Evolutionary conservation across 2,797 vertebrate species (phyloP), one percentile per base, ranked within the genome.

Genomic region (Thunnus albacares): DNA sequence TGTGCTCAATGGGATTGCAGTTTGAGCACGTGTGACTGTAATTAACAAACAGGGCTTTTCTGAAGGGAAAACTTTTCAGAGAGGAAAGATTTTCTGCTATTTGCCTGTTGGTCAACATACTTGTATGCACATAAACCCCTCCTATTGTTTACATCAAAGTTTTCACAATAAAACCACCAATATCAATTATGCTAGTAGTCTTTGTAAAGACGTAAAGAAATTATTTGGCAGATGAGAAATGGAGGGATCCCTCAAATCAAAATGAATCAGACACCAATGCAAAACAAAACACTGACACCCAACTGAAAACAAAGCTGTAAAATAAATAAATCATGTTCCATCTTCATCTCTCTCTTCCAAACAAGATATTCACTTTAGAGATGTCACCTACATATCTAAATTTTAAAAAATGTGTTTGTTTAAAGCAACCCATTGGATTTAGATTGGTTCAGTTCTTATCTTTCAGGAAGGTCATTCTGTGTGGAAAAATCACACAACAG

Each of bases 11-110:
- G 58, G 61, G 78, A 61, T 38, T 67, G 57, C 58, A 77, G 53
- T 55, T n/a, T 13, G 59, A 71, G n/a, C 13, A 26, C 20, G 15
- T 73, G 67, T 88, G 83, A 83, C 52, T 75, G 52, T 63, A 75
- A 83, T 77, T 59, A 38, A 41, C 47, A 67, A 60, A 17, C 5
- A 18, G 6, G 20, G 24, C 33, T 72, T 70, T 52, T 45, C 41
- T 28, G 30, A 6, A 41, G 53, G 20, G 3, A 62, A 73, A 33
- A 38, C 47, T 11, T 56, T 26, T 65, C 20, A 24, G 26, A 47
- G 13, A n/a, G 17, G 15, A 38, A 62, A 22, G 33, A 35, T 10
- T 26, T 58, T 49, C n/a, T 22, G 22, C 38, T 38, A 38, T 20
- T 20, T 30, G n/a, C 59, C 43, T 49, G 22, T 51, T 71, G 6